Conservation (phyloP, 1,140 invertebrate species). For the Drosophila busckii region DNA sequence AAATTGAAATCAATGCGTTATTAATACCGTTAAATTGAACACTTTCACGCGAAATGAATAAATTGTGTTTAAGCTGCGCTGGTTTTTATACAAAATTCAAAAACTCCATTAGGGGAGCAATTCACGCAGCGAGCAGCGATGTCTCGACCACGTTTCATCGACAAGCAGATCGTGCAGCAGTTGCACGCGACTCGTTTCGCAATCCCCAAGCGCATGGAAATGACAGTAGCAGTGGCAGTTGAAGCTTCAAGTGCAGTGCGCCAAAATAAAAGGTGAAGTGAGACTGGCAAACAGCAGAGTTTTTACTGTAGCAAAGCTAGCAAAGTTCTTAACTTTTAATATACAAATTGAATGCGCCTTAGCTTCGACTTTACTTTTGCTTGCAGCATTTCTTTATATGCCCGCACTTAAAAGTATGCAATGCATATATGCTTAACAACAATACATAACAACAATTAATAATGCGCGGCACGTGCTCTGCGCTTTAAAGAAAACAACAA, state of each 20-base stretch:
- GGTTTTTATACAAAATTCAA: slow-evolving; percentile 56
- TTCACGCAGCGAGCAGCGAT: slow-evolving; percentile 30
- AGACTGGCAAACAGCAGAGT: slow-evolving; percentile 42
- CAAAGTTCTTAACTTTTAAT: slow-evolving; percentile 22
- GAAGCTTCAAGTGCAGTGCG: slow-evolving; percentile 9
- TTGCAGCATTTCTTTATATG: background rate
- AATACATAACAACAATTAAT: slow-evolving; percentile 40
- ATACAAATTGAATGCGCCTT: slow-evolving; percentile 1
- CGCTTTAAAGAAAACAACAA: slow-evolving; percentile 20
- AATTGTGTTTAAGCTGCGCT: slow-evolving; percentile 40
- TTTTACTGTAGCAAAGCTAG: slow-evolving; percentile 34
- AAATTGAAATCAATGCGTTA: slow-evolving; percentile 19
- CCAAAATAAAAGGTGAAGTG: slow-evolving; percentile 60
- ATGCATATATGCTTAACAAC: background rate
- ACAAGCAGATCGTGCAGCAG: slow-evolving; percentile 68
- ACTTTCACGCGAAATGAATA: slow-evolving; percentile 67
- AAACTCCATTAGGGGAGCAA: slow-evolving; percentile 63
- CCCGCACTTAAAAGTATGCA: slow-evolving; percentile 23
- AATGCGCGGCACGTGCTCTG: slow-evolving; percentile 49
- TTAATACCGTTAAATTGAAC: slow-evolving; percentile 31
- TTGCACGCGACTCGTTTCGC: slow-evolving; percentile 67
- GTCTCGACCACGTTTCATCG: slow-evolving; percentile 46
- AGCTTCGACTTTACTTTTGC: background rate
- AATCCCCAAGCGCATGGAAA: slow-evolving; percentile 28
- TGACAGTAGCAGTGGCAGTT: slow-evolving; percentile 9